A percentile compares a stretch with the other conserved stretches of the same genome.
Evolutionary conservation across 2,888 invertebrate species (phyloP).

Genomic region (Oligia fasciuncula): DNA sequence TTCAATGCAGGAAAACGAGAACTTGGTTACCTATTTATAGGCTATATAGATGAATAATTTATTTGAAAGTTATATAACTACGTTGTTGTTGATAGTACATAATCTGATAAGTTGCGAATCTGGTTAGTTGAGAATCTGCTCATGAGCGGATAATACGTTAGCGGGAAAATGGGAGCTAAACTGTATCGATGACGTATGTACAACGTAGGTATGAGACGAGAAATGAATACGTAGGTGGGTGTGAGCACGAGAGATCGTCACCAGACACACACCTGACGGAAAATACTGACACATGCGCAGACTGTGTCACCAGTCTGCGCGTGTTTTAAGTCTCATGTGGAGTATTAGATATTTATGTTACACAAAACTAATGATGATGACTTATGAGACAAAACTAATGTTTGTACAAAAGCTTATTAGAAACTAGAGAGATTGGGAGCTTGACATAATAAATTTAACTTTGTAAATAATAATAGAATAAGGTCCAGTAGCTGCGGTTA

Average conservation of each 20-base stretch:
- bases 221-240: neutral
- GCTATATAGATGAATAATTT: neutral
- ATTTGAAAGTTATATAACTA: no score
- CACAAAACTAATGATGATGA: neutral
- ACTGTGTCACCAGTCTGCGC: no score
- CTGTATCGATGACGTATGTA: neutral
- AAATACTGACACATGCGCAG: neutral
- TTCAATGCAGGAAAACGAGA: neutral
- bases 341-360: neutral
- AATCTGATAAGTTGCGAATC: no score
- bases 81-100: no score
- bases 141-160: neutral
- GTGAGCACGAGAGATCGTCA: neutral
- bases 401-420: neutral
- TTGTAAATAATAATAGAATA: neutral
- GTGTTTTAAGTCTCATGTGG: neutral
- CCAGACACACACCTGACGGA: neutral
- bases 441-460: neutral
- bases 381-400: neutral
- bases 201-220: neutral
- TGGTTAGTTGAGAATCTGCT: no score
- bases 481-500: neutral
- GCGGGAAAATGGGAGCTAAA: neutral
- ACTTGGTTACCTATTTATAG: neutral
- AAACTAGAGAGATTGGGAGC: neutral